These are phyloP conservation scores for Heliopora coerulea DNA, from an alignment of 92 coral and sea anemone genomes.

Conservation along the genomic window DNA sequence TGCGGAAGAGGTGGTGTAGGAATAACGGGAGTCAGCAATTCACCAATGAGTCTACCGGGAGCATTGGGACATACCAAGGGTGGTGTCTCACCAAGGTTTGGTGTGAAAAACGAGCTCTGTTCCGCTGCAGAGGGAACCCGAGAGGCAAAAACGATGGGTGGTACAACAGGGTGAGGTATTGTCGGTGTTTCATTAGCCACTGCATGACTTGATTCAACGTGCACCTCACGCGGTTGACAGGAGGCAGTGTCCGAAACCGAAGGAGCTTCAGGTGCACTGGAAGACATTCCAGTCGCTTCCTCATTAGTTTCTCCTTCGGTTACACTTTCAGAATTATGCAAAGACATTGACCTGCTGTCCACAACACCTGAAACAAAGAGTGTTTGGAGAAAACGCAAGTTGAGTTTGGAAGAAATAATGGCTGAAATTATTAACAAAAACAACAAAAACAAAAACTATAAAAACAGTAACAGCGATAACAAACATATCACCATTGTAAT, in stretches of 20 bases:
- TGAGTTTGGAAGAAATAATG: too few relatives aligned
- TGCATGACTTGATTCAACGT: slow-evolving; percentile 1
- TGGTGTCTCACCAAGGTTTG: slow-evolving; percentile 18
- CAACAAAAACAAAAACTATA: too few relatives aligned
- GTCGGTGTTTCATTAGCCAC: slow-evolving; percentile 21
- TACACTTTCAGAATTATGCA: not conserved
- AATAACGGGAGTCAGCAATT: not conserved
- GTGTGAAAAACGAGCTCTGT: slow-evolving; percentile 7
- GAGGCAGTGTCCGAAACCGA: not conserved
- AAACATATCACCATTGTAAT: too few relatives aligned
- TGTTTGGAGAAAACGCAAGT: not conserved
- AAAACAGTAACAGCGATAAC: too few relatives aligned
- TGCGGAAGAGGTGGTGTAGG: slow-evolving; percentile 17
- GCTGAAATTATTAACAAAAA: too few relatives aligned
- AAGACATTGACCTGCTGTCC: not conserved
- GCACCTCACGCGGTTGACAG: slow-evolving; percentile 3
- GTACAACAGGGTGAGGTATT: not conserved
- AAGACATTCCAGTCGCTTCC: too few relatives aligned
- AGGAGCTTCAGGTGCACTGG: not conserved
- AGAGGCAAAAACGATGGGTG: not conserved
- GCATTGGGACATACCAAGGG: slow-evolving; percentile 18
- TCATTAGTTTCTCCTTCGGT: not conserved
- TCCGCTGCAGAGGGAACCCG: not conserved
- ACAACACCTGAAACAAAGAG: not conserved
- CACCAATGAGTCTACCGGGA: not conserved